Evolutionary conservation across 2,113 vertebrate species (phyloP).

Genomic region (Corythoichthys intestinalis): DNA sequence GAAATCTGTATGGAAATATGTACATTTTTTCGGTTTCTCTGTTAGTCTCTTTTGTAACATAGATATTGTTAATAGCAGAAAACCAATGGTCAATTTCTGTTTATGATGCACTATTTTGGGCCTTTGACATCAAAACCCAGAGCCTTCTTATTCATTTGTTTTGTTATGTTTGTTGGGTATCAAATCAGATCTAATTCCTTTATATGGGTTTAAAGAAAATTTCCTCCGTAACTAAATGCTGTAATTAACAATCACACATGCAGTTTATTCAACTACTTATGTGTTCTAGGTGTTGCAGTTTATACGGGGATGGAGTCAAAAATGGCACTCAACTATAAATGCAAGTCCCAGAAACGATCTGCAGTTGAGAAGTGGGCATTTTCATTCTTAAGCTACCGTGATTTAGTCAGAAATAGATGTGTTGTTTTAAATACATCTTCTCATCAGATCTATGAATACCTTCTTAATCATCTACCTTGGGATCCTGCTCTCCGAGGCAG

Average conservation of each 20-base stretch:
- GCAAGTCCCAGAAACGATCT: constrained; percentile 98
- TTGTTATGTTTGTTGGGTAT: background rate
- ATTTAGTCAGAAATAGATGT: background rate
- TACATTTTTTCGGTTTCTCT: no score
- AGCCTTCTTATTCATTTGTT: background rate
- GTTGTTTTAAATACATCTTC: background rate
- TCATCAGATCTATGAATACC: constrained; percentile 92
- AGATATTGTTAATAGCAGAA: background rate
- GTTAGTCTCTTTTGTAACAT: no score
- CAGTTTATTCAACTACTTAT: background rate
- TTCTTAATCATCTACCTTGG: constrained; percentile 95
- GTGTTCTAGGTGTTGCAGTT: constrained; percentile 86
- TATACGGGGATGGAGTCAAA: constrained; percentile 99
- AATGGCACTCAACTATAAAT: constrained; percentile 99
- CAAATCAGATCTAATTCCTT: no score
- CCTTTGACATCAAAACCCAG: no score
- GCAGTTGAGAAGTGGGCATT: constrained; percentile 93
- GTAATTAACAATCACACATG: background rate
- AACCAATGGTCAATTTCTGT: background rate
- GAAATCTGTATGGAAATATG: no score
- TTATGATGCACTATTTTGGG: no score
- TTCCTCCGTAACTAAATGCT: background rate
- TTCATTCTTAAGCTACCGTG: background rate
- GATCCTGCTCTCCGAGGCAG: constrained; percentile 91
- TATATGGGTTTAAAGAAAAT: no score